Evolutionary conservation across 2,113 vertebrate species (phyloP).

Genomic region (Brachyhypopomus occidentalis): DNA sequence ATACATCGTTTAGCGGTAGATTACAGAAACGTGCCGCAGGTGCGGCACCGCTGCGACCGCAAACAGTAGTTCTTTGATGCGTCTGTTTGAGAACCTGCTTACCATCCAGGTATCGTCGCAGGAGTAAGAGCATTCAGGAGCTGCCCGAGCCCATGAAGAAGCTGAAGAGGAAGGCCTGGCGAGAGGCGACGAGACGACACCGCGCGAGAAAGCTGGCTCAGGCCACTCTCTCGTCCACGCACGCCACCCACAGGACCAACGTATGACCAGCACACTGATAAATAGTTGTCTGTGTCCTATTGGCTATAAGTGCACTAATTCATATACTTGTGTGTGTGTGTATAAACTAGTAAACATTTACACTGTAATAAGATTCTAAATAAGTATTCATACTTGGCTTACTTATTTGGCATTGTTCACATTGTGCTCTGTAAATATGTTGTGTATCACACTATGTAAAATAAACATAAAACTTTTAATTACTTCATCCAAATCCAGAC

Average conservation of each 20-base stretch:
- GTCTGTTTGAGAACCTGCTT: conserved; percentile 17
- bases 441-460: too few relatives aligned
- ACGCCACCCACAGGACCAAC: conserved; percentile 22
- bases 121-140: conserved; percentile 53
- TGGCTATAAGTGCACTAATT: not conserved
- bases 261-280: not conserved
- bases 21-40: too few relatives aligned
- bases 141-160: conserved; percentile 52
- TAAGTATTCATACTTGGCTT: not conserved
- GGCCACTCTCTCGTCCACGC: conserved; percentile 7
- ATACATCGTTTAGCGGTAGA: not conserved
- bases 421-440: too few relatives aligned
- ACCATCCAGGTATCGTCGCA: conserved; percentile 36
- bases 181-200: conserved; percentile 66
- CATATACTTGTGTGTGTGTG: not conserved
- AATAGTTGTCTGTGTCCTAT: not conserved
- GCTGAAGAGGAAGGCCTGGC: conserved; percentile 47
- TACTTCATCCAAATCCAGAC: too few relatives aligned
- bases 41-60: too few relatives aligned
- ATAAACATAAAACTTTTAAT: too few relatives aligned
- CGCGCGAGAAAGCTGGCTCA: conserved; percentile 70
- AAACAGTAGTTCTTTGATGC: not conserved
- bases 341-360: not conserved
- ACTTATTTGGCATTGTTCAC: too few relatives aligned
- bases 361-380: not conserved